Percentiles rank a stretch among this genome's conserved stretches.
These are phyloP conservation scores for Tupaia chinensis DNA, from an alignment of 2,113 vertebrate genomes.

Conservation along the genomic window DNA sequence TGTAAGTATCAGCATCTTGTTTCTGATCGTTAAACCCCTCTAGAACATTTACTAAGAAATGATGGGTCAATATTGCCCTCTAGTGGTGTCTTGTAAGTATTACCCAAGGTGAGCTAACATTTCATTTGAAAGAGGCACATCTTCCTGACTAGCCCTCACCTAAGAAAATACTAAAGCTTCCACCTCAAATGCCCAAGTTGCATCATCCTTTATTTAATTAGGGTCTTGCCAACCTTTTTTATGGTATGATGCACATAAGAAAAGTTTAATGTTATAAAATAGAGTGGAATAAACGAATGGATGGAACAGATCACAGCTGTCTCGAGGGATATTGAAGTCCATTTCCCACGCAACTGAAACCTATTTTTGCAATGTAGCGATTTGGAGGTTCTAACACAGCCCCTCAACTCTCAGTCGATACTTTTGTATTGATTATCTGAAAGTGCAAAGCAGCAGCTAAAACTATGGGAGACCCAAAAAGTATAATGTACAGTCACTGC, in stretches of 20 bases:
- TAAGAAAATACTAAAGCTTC: neutral
- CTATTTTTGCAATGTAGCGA: neutral
- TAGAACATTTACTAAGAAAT: neutral
- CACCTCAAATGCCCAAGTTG: neutral
- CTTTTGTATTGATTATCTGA: neutral
- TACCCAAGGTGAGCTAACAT: neutral
- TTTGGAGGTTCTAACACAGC: neutral
- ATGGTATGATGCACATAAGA: neutral
- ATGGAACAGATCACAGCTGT: neutral
- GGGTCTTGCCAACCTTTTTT: neutral
- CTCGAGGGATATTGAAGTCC: neutral
- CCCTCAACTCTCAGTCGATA: neutral
- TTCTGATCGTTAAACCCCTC: neutral
- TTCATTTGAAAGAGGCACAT: neutral
- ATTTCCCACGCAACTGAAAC: neutral
- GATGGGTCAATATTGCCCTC: constrained; percentile 42
- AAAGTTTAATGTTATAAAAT: constrained; percentile 5
- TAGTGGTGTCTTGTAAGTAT: constrained; percentile 27
- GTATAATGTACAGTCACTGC: neutral
- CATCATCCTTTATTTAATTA: neutral
- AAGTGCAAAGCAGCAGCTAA: neutral
- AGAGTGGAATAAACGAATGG: neutral
- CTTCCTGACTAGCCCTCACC: neutral
- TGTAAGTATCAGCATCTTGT: neutral
- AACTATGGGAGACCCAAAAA: neutral